phyloP scores from a whole-genome alignment of 2,113 vertebrate species.

The Ciconia boyciana region DNA sequence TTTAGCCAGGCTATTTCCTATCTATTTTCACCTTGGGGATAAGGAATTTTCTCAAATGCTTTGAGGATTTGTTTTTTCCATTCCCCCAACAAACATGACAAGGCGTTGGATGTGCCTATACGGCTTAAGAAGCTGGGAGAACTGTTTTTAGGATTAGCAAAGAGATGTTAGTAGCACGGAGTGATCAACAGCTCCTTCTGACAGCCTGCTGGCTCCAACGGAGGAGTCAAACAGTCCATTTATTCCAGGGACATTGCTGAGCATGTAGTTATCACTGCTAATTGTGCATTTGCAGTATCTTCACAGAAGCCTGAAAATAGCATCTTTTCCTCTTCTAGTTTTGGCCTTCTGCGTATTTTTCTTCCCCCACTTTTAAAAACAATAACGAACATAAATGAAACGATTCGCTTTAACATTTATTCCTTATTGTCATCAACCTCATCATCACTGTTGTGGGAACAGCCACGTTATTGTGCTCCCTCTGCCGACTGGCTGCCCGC shows the following conservation, averaged over 20 bases:
- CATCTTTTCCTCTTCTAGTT: not conserved
- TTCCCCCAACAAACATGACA: not conserved
- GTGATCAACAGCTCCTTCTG: constrained; percentile 2
- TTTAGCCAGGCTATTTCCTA: constrained; percentile 38
- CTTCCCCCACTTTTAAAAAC: not conserved
- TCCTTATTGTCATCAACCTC: constrained; percentile 10
- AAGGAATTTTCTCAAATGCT: constrained; percentile 39
- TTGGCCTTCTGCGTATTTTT: not conserved
- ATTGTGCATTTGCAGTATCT: not conserved
- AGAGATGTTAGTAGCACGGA: not conserved
- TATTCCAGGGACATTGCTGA: constrained; percentile 1
- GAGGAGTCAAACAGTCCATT: not conserved
- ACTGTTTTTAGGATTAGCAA: constrained; percentile 19
- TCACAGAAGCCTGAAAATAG: not conserved
- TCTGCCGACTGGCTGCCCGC: not conserved
- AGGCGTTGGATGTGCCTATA: not conserved
- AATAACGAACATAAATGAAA: not conserved
- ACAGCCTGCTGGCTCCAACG: not conserved
- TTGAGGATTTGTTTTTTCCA: not conserved
- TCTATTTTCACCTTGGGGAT: constrained; percentile 3
- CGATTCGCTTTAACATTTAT: not conserved
- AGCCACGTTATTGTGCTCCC: not conserved
- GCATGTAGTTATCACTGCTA: not conserved
- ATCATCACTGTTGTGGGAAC: not conserved
- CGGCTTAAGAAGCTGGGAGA: not conserved